Percentiles rank a stretch among this genome's conserved stretches.
Evolutionary conservation across 2,113 vertebrate genomes (phyloP).

Genomic region (Stictonetta naevosa): DNA sequence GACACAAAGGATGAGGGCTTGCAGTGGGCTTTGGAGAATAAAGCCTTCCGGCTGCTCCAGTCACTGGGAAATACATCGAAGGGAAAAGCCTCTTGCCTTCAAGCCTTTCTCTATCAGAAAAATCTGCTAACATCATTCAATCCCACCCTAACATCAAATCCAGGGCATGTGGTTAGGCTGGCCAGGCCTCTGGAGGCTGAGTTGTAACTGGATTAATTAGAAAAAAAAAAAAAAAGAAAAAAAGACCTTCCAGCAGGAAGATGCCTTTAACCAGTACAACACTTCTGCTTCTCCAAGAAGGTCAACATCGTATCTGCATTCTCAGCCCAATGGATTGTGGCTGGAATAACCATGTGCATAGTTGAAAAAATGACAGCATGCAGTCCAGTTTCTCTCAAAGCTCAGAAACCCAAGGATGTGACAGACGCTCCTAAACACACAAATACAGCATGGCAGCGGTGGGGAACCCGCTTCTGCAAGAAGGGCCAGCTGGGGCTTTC

Average conservation of each 20-base stretch:
- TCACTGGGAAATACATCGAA: background rate
- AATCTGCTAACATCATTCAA: background rate
- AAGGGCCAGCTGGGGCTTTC: background rate
- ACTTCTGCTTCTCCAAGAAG: background rate
- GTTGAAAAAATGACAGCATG: accelerated
- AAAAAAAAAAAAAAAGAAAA: background rate
- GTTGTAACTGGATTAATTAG: background rate
- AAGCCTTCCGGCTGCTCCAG: background rate
- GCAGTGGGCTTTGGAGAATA: background rate
- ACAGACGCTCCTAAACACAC: background rate
- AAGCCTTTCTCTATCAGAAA: background rate
- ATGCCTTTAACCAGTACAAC: background rate
- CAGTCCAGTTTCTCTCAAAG: background rate
- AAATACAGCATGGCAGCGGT: accelerated
- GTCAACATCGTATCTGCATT: background rate
- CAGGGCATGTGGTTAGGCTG: accelerated
- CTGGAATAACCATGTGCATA: background rate
- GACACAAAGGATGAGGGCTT: background rate
- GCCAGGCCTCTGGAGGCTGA: background rate
- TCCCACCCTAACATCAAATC: background rate
- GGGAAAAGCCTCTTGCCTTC: background rate
- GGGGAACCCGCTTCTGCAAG: background rate
- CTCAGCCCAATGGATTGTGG: accelerated
- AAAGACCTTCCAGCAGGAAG: background rate
- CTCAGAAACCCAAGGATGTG: background rate